Percentiles rank a stretch among this genome's conserved stretches.
These are phyloP conservation scores for Cyanoramphus novaezelandiae DNA, from an alignment of 2,113 vertebrate species.

Conservation along the genomic window DNA sequence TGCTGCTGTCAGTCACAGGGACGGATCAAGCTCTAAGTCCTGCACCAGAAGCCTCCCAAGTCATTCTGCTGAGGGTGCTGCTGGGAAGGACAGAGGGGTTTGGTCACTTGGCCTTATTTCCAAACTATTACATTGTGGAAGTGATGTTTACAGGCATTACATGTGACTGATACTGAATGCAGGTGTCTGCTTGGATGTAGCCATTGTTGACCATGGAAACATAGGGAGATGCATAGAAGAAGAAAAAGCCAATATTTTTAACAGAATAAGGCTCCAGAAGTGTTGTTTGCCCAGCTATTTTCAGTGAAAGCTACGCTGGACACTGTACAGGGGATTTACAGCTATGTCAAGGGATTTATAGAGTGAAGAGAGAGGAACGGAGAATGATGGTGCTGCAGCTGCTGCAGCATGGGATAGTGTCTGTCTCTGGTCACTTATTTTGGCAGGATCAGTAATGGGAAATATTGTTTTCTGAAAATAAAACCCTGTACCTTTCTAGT, in stretches of 20 bases:
- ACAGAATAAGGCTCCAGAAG: not conserved
- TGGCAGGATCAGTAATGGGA: not conserved
- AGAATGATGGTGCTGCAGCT: not conserved
- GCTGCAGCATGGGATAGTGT: not conserved
- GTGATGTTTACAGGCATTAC: not conserved
- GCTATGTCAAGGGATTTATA: not conserved
- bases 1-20: constrained; percentile 61
- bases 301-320: not conserved
- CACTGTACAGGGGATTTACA: not conserved
- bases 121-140: not conserved
- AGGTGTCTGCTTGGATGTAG: not conserved
- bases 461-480: not conserved
- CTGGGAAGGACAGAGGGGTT: not conserved
- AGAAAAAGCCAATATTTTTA: not conserved
- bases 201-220: not conserved
- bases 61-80: not conserved
- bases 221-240: not conserved
- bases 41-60: constrained; percentile 20
- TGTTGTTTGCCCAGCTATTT: not conserved
- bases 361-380: not conserved
- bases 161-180: not conserved
- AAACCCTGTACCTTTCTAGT: not conserved
- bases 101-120: not conserved
- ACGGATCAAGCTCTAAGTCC: constrained; percentile 75
- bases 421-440: not conserved